Percentiles rank a stretch among this genome's conserved stretches.
phyloP scores from a whole-genome alignment of 2,888 invertebrate genomes.

The Lysandra bellargus region DNA sequence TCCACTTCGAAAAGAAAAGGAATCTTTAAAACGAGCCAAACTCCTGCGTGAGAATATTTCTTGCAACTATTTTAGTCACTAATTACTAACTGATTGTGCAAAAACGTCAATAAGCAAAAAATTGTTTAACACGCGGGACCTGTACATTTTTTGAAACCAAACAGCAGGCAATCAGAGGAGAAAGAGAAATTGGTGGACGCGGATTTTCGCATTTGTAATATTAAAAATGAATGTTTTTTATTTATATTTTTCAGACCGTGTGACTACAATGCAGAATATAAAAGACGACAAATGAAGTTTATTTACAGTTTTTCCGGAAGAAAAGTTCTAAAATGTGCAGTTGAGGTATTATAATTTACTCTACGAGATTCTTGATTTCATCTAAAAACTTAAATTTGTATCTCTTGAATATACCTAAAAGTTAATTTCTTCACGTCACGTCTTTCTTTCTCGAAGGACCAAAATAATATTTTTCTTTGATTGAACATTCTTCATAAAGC shows the following conservation, averaged over 20 bases:
- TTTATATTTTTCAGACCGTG: slow-evolving; percentile 57
- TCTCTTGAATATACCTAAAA: too few relatives aligned
- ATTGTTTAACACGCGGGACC: background rate
- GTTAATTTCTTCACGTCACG: background rate
- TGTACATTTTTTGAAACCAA: background rate
- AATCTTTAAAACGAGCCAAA: slow-evolving; percentile 52
- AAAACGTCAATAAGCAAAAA: background rate
- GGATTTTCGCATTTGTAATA: too few relatives aligned
- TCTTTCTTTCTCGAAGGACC: background rate
- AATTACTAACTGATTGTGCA: too few relatives aligned
- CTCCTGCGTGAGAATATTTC: slow-evolving; percentile 61
- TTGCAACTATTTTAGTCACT: background rate
- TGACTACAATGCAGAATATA: slow-evolving; percentile 63
- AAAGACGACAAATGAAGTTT: slow-evolving; percentile 65
- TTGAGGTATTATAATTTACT: slow-evolving; percentile 52
- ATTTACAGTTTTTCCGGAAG: slow-evolving; percentile 67
- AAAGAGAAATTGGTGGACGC: background rate
- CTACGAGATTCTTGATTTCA: background rate
- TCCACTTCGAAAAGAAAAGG: slow-evolving; percentile 62
- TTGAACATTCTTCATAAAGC: too few relatives aligned
- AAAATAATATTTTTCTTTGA: background rate
- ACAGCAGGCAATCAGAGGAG: background rate
- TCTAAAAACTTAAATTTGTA: too few relatives aligned
- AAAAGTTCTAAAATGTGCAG: slow-evolving; percentile 63
- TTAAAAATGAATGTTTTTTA: background rate